These are phyloP conservation scores for Agrilus mali DNA, from an alignment of 2,888 invertebrate genomes.

Conservation along the genomic window DNA sequence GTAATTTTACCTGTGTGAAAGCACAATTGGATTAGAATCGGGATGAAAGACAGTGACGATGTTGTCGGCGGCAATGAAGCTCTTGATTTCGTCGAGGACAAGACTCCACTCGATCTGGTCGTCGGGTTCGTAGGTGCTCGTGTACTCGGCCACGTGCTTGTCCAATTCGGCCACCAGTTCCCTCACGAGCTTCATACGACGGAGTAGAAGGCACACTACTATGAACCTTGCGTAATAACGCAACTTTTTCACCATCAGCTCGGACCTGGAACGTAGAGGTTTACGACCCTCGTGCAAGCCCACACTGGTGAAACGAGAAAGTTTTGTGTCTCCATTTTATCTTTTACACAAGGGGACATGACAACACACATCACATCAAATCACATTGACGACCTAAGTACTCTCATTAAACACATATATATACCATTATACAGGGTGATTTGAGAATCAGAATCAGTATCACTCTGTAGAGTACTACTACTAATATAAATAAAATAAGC, in stretches of 20 bases:
- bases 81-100: slow-evolving; percentile 87
- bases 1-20: slow-evolving; percentile 68
- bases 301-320: not conserved
- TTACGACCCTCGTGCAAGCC: not conserved
- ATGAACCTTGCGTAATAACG: slow-evolving; percentile 93
- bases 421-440: not conserved
- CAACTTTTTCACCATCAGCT: slow-evolving; percentile 93
- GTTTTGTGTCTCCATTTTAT: not conserved
- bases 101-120: slow-evolving; percentile 93
- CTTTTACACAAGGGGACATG: not conserved
- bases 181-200: slow-evolving; percentile 84
- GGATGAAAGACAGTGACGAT: slow-evolving; percentile 79
- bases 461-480: too few species aligned
- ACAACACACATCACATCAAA: not conserved
- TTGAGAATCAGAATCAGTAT: not conserved
- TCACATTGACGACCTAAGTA: too few species aligned
- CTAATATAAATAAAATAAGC: too few species aligned
- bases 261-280: slow-evolving; percentile 42
- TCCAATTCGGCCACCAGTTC: slow-evolving; percentile 87
- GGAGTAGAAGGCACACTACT: slow-evolving; percentile 85
- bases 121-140: slow-evolving; percentile 91
- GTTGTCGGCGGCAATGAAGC: slow-evolving; percentile 87
- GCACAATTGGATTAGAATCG: slow-evolving; percentile 71
- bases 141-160: slow-evolving; percentile 90
- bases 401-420: not conserved